These are phyloP conservation scores for Rhinichthys osculus DNA, from an alignment of 2,797 vertebrate genomes.

Conservation along the genomic window DNA sequence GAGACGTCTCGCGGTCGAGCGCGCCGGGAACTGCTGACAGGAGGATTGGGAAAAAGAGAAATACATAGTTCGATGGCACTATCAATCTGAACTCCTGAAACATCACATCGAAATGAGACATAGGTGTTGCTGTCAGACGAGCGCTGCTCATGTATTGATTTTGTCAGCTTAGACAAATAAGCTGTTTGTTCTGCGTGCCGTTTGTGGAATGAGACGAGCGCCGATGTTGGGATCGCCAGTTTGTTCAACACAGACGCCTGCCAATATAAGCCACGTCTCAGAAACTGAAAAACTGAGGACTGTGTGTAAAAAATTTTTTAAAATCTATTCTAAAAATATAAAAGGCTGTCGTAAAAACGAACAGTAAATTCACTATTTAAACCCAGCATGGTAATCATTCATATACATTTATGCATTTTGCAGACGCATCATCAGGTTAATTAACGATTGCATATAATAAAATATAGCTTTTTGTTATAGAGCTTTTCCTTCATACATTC, in stretches of 20 bases:
- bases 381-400: neutral
- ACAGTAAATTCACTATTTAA: neutral
- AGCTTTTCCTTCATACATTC: neutral
- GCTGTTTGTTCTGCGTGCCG: slow-evolving; percentile 25
- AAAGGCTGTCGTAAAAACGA: too few relatives aligned
- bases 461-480: neutral
- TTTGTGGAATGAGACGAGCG: slow-evolving; percentile 46
- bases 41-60: neutral
- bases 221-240: neutral
- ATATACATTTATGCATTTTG: neutral
- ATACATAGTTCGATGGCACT: neutral
- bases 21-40: slow-evolving; percentile 8
- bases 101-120: slow-evolving; percentile 22
- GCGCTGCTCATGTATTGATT: slow-evolving; percentile 37
- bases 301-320: neutral
- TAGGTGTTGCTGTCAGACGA: slow-evolving; percentile 34
- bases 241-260: neutral
- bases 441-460: neutral
- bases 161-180: slow-evolving; percentile 53
- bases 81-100: slow-evolving; percentile 26
- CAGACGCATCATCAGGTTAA: neutral
- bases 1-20: slow-evolving; percentile 31
- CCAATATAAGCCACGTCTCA: neutral
- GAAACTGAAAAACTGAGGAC: neutral
- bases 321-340: neutral